A percentile compares a stretch with the other conserved stretches of the same genome.
Conservation (phyloP, 2,113 vertebrate genomes). For the Coregonus clupeaformis region DNA sequence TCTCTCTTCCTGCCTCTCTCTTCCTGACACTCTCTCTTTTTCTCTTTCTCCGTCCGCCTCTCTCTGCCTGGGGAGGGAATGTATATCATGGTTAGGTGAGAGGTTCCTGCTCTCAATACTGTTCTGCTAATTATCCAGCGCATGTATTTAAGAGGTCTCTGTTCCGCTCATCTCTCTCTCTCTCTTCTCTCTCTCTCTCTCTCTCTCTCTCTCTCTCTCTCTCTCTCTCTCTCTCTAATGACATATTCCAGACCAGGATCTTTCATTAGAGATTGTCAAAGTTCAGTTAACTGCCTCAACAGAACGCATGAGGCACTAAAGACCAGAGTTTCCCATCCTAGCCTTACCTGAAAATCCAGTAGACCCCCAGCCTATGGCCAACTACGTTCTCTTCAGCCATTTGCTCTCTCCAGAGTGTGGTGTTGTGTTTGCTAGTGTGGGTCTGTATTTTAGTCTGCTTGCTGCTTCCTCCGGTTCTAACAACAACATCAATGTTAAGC, state of each 20-base stretch:
- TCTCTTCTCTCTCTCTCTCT: too few relatives aligned
- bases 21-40: conserved; percentile 12
- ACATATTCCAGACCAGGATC: conserved; percentile 41
- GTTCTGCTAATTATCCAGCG: too few relatives aligned
- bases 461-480: conserved; percentile 31
- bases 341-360: not conserved
- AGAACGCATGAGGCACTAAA: too few relatives aligned
- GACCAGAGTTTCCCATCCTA: too few relatives aligned
- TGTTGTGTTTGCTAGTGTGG: not conserved
- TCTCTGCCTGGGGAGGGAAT: too few relatives aligned
- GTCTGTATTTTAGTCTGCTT: not conserved
- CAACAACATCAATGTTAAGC: not conserved
- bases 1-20: conserved; percentile 13
- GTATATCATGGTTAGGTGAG: too few relatives aligned
- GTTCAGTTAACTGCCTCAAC: conserved; percentile 28
- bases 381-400: not conserved
- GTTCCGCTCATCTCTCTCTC: too few relatives aligned
- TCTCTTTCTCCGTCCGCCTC: too few relatives aligned
- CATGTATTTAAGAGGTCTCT: too few relatives aligned
- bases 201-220: too few relatives aligned
- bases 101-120: too few relatives aligned
- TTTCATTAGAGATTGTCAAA: conserved; percentile 36
- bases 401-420: not conserved
- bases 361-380: not conserved
- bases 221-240: conserved; percentile 16